phyloP scores from a whole-genome alignment of 2,113 vertebrate species.

The Sprattus sprattus region DNA sequence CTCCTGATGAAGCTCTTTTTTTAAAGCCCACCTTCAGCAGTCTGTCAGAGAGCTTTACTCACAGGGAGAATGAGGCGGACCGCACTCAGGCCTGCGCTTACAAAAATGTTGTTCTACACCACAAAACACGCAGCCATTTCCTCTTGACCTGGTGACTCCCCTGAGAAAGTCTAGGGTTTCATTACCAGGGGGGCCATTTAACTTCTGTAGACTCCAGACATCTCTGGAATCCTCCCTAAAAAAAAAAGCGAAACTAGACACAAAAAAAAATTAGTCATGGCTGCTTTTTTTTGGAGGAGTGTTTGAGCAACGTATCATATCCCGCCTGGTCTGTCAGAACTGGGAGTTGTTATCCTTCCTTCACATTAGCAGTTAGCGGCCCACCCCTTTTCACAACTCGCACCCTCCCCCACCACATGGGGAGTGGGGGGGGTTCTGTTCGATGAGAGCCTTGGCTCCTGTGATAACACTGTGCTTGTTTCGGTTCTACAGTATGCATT shows the following conservation, averaged over 20 bases:
- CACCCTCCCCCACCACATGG: background rate
- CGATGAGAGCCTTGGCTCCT: background rate
- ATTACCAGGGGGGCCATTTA: conserved; percentile 30
- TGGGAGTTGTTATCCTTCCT: background rate
- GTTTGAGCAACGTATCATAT: background rate
- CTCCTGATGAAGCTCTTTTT: background rate
- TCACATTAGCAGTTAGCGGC: background rate
- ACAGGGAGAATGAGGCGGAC: background rate
- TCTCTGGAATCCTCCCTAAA: background rate
- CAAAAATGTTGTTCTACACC: conserved; percentile 48
- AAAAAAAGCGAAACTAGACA: background rate
- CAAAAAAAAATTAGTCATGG: background rate
- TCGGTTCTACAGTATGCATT: background rate
- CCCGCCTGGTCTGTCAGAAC: background rate
- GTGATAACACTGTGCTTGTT: background rate
- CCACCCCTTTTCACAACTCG: background rate
- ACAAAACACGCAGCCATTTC: conserved; percentile 53
- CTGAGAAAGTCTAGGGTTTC: conserved; percentile 53
- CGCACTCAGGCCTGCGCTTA: conserved; percentile 28
- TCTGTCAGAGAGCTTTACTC: background rate
- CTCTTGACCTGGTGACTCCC: conserved; percentile 51
- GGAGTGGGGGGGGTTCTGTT: background rate
- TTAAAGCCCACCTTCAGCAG: background rate
- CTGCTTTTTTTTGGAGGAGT: background rate
- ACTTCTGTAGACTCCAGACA: conserved; percentile 7